These are phyloP conservation scores for Phengaris arion DNA, from an alignment of 2,888 invertebrate species.

Conservation along the genomic window DNA sequence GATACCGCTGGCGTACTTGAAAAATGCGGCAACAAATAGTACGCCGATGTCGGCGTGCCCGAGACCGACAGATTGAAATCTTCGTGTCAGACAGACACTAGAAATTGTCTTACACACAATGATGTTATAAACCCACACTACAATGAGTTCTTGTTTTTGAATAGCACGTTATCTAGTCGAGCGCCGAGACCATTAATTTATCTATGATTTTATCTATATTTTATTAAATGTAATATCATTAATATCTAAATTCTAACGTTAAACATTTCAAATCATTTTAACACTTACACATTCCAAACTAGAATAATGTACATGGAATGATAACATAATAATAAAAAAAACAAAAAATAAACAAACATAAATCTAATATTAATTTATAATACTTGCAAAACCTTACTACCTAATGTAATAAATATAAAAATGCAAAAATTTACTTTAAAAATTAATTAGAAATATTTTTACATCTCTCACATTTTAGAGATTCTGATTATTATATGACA, in stretches of 20 bases:
- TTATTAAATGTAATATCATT: not conserved
- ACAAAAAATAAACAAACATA: not conserved
- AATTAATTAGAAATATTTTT: not conserved
- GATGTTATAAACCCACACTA: too few species aligned
- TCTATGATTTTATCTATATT: too few species aligned
- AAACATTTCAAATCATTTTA: not conserved
- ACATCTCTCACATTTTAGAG: slow-evolving; percentile 9
- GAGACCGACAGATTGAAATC: too few species aligned
- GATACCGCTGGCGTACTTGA: too few species aligned
- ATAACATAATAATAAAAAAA: not conserved
- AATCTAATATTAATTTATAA: slow-evolving; percentile 18
- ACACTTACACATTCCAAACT: not conserved
- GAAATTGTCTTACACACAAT: too few species aligned
- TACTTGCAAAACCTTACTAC: slow-evolving; percentile 15
- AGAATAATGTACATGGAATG: not conserved
- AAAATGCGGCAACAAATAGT: too few species aligned
- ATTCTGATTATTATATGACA: not conserved
- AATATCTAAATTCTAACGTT: not conserved
- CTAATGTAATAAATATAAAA: slow-evolving; percentile 22
- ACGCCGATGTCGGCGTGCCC: too few species aligned
- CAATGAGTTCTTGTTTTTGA: too few species aligned
- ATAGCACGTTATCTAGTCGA: too few species aligned
- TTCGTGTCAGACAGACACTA: too few species aligned
- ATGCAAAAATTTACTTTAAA: not conserved
- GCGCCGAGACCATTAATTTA: too few species aligned